Evolutionary conservation across 2,797 vertebrate species (phyloP).

Genomic region (Anisognathus igniventris): DNA sequence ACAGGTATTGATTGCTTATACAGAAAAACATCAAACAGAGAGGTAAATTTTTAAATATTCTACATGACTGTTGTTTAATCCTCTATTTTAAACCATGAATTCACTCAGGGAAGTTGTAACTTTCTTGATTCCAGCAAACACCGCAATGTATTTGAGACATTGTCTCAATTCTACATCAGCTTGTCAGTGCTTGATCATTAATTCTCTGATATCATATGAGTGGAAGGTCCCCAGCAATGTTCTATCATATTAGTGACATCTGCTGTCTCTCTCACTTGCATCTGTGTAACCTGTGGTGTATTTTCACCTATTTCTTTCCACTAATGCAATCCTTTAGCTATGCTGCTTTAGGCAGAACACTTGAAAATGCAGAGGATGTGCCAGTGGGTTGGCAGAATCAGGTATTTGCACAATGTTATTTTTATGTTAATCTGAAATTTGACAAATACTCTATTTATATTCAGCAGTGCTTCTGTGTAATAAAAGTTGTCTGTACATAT

Average conservation of each 20-base stretch:
- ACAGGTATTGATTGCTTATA: neutral
- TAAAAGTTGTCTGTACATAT: neutral
- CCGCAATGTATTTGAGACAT: accelerated
- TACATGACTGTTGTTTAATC: neutral
- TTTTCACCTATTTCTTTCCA: neutral
- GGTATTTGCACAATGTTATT: neutral
- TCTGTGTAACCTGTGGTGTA: neutral
- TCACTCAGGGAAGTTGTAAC: neutral
- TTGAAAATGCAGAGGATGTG: neutral
- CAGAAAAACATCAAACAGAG: neutral
- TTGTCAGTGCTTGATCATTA: neutral
- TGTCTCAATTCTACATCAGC: neutral
- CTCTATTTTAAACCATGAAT: neutral
- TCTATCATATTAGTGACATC: neutral
- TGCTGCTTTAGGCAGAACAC: neutral
- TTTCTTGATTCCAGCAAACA: neutral
- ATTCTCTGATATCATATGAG: neutral
- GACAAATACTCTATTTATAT: conserved; percentile 1
- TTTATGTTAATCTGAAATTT: neutral
- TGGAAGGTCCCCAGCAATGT: neutral
- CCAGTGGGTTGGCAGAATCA: neutral
- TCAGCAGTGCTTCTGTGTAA: neutral
- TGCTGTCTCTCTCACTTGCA: neutral
- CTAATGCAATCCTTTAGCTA: neutral
- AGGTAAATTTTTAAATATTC: neutral